Evolutionary conservation across 2,113 vertebrate species (phyloP).

Genomic region (Athene cunicularia): DNA sequence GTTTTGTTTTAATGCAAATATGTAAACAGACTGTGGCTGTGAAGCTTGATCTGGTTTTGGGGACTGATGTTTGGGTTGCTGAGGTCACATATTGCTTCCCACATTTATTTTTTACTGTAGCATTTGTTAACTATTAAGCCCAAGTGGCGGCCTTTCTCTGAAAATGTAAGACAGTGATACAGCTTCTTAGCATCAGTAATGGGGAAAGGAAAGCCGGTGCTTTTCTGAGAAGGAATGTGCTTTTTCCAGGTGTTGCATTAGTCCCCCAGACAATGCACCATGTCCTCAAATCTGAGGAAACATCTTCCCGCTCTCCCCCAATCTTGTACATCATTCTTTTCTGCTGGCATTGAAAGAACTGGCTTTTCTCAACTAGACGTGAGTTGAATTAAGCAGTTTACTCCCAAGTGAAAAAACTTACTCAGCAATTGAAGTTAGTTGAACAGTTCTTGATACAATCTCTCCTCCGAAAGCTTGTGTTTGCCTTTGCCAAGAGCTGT

Average conservation of each 20-base stretch:
- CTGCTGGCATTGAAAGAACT: background rate
- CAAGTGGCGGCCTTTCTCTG: background rate
- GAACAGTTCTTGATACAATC: background rate
- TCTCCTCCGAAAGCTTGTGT: background rate
- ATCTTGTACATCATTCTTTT: accelerated
- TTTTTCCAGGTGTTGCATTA: accelerated
- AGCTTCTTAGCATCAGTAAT: accelerated
- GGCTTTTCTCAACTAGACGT: background rate
- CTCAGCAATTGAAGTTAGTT: background rate
- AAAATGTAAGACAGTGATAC: accelerated
- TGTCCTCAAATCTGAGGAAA: background rate
- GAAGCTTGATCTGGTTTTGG: background rate
- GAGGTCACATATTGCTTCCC: background rate
- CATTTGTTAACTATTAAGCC: background rate
- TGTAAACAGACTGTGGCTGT: background rate
- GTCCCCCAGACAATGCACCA: background rate
- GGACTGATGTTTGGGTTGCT: background rate
- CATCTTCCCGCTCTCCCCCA: background rate
- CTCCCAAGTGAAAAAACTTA: background rate
- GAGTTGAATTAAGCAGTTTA: background rate
- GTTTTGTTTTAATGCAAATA: background rate
- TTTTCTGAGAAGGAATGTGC: background rate
- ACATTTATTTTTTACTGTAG: background rate
- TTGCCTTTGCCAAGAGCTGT: background rate
- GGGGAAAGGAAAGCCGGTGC: background rate